Conservation (phyloP, 53 echinoderm and acorn worm genomes). For the Actinopyga echinites region DNA sequence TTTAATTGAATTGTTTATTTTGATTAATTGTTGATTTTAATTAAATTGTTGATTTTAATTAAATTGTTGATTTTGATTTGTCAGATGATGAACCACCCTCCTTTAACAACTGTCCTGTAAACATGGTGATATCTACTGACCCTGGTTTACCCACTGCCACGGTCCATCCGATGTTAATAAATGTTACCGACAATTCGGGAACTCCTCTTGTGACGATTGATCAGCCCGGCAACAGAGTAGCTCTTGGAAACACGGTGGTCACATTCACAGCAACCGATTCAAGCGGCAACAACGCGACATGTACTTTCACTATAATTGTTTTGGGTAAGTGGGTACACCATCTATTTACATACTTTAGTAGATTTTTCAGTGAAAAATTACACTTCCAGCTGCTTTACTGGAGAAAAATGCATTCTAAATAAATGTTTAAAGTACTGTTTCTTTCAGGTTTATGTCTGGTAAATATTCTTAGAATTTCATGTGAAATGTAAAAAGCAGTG, state of each 20-base stretch:
- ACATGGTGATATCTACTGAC: background rate
- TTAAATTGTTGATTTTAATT: too few species aligned
- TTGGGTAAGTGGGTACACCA: background rate
- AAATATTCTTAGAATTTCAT: too few species aligned
- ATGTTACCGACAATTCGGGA: constrained; percentile 59
- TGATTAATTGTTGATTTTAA: background rate
- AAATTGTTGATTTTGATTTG: background rate
- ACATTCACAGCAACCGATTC: constrained; percentile 4
- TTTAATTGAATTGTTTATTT: too few species aligned
- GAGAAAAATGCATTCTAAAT: too few species aligned
- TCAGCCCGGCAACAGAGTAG: constrained; percentile 4
- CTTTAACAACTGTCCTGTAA: background rate
- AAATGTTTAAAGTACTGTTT: too few species aligned
- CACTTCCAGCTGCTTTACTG: too few species aligned
- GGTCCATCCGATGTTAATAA: background rate
- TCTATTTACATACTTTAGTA: background rate
- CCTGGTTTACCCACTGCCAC: background rate
- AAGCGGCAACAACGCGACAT: constrained; percentile 11
- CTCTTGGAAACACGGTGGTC: background rate
- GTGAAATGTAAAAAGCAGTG: too few species aligned
- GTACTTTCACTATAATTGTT: constrained; percentile 1
- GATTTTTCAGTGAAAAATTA: too few species aligned
- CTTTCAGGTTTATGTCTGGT: too few species aligned
- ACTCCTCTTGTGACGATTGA: constrained; percentile 28
- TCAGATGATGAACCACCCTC: constrained; percentile 12